A percentile compares a stretch with the other conserved stretches of the same genome.
These are phyloP conservation scores for Dryoscopus gambensis DNA, from an alignment of 2,113 vertebrate genomes.

Conservation along the genomic window DNA sequence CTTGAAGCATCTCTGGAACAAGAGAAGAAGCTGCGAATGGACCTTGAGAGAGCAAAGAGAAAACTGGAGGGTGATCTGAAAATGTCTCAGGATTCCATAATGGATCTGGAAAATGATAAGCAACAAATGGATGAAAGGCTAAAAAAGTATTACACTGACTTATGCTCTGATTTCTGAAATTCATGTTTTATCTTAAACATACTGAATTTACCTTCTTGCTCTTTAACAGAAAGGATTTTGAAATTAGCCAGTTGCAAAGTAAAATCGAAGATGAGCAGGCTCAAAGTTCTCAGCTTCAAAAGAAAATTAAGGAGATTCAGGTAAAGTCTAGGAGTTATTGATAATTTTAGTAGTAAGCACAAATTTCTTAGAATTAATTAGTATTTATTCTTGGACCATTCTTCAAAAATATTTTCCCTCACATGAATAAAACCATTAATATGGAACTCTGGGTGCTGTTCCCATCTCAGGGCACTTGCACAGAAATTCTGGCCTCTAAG, in stretches of 20 bases:
- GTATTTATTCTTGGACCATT: not conserved
- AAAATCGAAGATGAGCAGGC: constrained; percentile 79
- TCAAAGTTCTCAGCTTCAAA: constrained; percentile 77
- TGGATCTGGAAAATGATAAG: constrained; percentile 66
- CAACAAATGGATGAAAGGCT: constrained; percentile 81
- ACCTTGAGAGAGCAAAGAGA: constrained; percentile 80
- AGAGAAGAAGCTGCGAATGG: constrained; percentile 79
- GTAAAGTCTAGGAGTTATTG: not conserved
- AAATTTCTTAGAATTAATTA: not conserved
- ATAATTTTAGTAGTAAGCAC: not conserved
- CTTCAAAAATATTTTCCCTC: not conserved
- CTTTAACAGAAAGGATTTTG: constrained; percentile 81
- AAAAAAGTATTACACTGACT: constrained; percentile 72
- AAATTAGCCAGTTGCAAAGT: constrained; percentile 76
- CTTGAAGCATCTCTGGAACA: constrained; percentile 79
- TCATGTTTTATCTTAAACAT: not conserved
- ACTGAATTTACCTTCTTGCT: not conserved
- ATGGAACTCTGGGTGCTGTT: not conserved
- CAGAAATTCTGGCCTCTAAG: not conserved
- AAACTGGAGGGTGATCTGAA: constrained; percentile 80
- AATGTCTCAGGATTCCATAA: constrained; percentile 67
- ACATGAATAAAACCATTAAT: not conserved
- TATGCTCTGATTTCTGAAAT: not conserved
- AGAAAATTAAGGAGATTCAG: constrained; percentile 80
- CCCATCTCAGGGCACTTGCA: not conserved